Evolutionary conservation across 2,888 invertebrate genomes (phyloP), one percentile per base, ranked within the genome.

Genomic region (Sericinus montela): DNA sequence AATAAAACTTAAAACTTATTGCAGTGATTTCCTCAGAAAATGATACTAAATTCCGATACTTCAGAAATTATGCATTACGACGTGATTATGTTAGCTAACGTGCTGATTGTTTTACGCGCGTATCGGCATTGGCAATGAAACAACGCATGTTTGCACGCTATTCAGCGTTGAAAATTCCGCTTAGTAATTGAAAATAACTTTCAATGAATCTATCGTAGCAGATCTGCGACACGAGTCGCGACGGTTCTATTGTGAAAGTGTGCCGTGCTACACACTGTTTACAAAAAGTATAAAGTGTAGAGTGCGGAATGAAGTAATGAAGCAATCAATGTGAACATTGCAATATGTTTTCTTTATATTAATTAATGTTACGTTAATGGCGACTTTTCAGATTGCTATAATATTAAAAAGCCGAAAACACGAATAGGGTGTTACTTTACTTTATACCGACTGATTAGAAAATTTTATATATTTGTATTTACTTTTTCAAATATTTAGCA

Each of bases 121-220:
- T 56, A 57, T 54, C 63, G 76, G 59, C 78, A 80, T 79, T 82
- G 80, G 75, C 80, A 79, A 72, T 80, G 78, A 65, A 49, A 49
- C 19, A 28, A 55, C 62, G 72, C 78, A 67, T 77, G 71, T 63
- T 62, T 69, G 72, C 81, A 83, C 80, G 81, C 78, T 53, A 78
- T 55, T 52, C 50, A 53, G 54, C 67, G 60, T 60, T 69, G 60
- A 74, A 79, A 77, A 79, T 69, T 72, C 67, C 65, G 58, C 67
- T 73, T 73, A 72, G 69, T 72, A 71, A 77, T 77, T 79, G 73
- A 69, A 76, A 76, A 79, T 71, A 69, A 78, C 81, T 80, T 82
- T 82, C 76, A 74, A 74, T 78, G 72, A 69, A 72, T 63, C 30
- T 32, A 25, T 32, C 30, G 37, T n/a, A 23, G 37, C 63, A 63